Conservation (phyloP, 2,797 vertebrate genomes). For the Leucoraja ocellata region DNA sequence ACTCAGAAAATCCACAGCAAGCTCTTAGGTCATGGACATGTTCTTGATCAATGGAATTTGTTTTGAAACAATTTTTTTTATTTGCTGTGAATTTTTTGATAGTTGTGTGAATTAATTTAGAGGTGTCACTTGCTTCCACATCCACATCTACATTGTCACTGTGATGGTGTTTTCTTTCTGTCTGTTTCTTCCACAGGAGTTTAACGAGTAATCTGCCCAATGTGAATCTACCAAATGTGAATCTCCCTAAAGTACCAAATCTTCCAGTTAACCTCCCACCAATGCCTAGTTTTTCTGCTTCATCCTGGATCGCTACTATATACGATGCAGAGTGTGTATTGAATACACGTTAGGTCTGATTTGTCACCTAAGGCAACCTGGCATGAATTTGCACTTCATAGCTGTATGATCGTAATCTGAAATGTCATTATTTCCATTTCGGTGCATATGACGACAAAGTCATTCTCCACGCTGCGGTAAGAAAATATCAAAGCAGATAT, state of each 20-base stretch:
- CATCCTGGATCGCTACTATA: slow-evolving; percentile 86
- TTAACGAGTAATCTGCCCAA: slow-evolving; percentile 93
- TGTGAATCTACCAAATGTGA: slow-evolving; percentile 99
- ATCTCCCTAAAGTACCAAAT: slow-evolving; percentile 98
- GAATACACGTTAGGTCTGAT: slow-evolving; percentile 87
- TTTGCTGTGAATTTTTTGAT: slow-evolving; percentile 51
- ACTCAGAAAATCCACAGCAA: slow-evolving; percentile 9
- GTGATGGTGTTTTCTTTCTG: slow-evolving; percentile 98
- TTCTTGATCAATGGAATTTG: not conserved
- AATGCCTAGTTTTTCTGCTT: slow-evolving; percentile 91
- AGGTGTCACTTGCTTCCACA: slow-evolving; percentile 79
- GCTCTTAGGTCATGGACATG: not conserved
- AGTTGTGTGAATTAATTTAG: slow-evolving; percentile 66
- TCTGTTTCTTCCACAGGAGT: slow-evolving; percentile 95
- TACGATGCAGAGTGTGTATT: slow-evolving; percentile 96
- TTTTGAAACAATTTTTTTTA: slow-evolving; percentile 2
- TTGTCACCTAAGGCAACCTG: slow-evolving; percentile 74
- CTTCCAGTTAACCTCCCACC: slow-evolving; percentile 99
- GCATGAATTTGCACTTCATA: slow-evolving; percentile 69
- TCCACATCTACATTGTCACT: slow-evolving; percentile 84
- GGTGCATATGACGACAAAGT: too few species aligned
- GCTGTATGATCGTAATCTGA: not conserved
- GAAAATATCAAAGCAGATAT: not conserved
- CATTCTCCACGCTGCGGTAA: not conserved
- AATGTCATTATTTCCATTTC: not conserved